These are phyloP conservation scores for Uropsilus gracilis DNA, from an alignment of 2,113 vertebrate genomes.

Conservation along the genomic window DNA sequence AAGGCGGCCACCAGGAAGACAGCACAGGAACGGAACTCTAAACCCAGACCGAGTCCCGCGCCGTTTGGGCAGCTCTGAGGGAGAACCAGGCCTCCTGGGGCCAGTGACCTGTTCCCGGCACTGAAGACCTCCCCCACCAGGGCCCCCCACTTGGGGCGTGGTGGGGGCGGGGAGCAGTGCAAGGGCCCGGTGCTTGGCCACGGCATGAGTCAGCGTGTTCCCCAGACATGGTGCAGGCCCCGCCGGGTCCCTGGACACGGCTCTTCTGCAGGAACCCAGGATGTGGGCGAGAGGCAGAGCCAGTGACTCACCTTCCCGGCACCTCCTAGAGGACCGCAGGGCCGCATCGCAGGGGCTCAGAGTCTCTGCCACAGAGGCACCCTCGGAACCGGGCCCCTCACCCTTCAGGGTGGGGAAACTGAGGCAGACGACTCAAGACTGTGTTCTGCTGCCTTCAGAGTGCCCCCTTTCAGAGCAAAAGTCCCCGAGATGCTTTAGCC, in stretches of 20 bases:
- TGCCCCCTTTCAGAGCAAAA: neutral
- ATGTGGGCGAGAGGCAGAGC: neutral
- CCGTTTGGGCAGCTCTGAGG: constrained; percentile 55
- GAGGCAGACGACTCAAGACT: neutral
- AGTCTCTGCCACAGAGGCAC: neutral
- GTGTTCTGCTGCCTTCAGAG: neutral
- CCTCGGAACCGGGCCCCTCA: neutral
- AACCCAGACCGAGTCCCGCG: constrained; percentile 56
- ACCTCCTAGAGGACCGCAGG: neutral
- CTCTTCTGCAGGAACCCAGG: neutral
- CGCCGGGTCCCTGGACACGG: neutral
- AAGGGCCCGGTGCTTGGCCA: no score
- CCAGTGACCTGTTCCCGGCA: neutral
- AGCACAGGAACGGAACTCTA: constrained; percentile 51
- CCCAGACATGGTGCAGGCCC: neutral
- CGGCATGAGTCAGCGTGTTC: neutral
- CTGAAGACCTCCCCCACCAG: neutral
- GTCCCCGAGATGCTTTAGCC: neutral
- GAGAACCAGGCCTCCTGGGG: constrained; percentile 55
- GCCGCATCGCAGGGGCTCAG: rapidly evolving
- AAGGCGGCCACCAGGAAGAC: no score
- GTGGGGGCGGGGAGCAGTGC: no score
- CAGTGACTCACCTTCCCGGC: neutral
- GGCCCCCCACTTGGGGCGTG: neutral
- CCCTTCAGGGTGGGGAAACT: neutral